Conservation (phyloP, 2,888 invertebrate species). For the Leucophenga montana region DNA sequence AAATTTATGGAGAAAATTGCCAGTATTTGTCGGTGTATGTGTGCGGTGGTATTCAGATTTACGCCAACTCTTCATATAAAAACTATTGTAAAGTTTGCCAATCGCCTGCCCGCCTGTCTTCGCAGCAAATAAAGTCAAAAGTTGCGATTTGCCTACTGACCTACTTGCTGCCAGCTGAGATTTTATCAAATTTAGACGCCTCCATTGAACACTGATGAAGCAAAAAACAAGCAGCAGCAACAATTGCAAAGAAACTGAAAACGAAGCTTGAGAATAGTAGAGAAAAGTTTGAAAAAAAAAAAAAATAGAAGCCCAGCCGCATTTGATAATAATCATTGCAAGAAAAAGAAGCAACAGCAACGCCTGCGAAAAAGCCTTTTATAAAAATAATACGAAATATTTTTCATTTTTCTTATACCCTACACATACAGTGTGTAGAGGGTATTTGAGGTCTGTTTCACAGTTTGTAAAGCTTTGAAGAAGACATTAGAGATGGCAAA, state of each 20-base stretch:
- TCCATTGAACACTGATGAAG: background rate
- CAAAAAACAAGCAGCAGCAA: constrained; percentile 18
- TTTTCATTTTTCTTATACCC: no score
- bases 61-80: no score
- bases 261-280: background rate
- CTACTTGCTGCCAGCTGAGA: constrained; percentile 27
- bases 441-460: no score
- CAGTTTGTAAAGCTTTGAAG: no score
- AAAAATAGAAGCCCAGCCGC: background rate
- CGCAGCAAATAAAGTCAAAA: constrained; percentile 6
- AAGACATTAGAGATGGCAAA: no score
- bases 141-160: constrained; percentile 33
- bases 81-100: background rate
- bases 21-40: background rate
- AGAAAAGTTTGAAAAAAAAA: constrained; percentile 5
- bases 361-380: no score
- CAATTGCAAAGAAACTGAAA: background rate
- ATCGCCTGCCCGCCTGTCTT: no score
- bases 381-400: no score
- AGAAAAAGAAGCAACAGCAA: no score
- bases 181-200: constrained; percentile 10
- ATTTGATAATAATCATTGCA: constrained; percentile 3
- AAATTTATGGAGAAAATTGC: no score
- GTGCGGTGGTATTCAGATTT: background rate
- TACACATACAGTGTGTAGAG: no score